Evolutionary conservation across 1,140 invertebrate genomes (phyloP).

Genomic region (Ips nitidus): DNA sequence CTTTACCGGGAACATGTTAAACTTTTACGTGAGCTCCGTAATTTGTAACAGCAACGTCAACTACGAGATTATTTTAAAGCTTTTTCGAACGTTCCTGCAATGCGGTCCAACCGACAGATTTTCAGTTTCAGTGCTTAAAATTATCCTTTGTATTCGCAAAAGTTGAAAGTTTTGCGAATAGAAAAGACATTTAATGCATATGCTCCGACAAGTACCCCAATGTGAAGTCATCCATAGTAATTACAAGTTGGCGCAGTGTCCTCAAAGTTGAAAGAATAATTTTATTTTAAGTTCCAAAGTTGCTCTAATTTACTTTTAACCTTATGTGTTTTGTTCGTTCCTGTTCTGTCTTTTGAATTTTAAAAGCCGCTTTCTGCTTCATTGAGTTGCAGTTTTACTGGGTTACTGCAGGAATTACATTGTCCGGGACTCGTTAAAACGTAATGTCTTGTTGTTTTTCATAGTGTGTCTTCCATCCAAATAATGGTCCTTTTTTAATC

Average conservation of each 20-base stretch:
- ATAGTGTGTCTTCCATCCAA: neutral
- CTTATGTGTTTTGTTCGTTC: constrained; percentile 18
- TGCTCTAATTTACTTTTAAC: constrained; percentile 25
- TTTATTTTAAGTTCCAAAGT: constrained; percentile 18
- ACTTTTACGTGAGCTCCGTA: too few relatives aligned
- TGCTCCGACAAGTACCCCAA: constrained; percentile 10
- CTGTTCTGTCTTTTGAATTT: constrained; percentile 20
- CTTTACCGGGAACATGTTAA: too few relatives aligned
- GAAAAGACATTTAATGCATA: constrained; percentile 31
- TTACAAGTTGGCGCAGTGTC: constrained; percentile 23
- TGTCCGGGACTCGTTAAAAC: neutral
- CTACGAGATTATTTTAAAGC: too few relatives aligned
- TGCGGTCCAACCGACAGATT: constrained; percentile 21
- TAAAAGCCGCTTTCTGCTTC: constrained; percentile 5
- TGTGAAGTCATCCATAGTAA: constrained; percentile 26
- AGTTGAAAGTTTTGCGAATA: constrained; percentile 25
- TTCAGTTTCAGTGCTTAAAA: constrained; percentile 19
- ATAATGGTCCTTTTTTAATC: too few relatives aligned
- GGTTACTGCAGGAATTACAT: neutral
- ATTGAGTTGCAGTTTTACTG: constrained; percentile 7
- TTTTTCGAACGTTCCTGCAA: neutral
- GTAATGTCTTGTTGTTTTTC: neutral
- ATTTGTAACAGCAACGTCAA: too few relatives aligned
- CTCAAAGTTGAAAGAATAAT: constrained; percentile 31
- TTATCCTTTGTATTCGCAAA: constrained; percentile 26